These are phyloP conservation scores for Octodon degus DNA, from an alignment of 2,113 vertebrate species.

Conservation along the genomic window DNA sequence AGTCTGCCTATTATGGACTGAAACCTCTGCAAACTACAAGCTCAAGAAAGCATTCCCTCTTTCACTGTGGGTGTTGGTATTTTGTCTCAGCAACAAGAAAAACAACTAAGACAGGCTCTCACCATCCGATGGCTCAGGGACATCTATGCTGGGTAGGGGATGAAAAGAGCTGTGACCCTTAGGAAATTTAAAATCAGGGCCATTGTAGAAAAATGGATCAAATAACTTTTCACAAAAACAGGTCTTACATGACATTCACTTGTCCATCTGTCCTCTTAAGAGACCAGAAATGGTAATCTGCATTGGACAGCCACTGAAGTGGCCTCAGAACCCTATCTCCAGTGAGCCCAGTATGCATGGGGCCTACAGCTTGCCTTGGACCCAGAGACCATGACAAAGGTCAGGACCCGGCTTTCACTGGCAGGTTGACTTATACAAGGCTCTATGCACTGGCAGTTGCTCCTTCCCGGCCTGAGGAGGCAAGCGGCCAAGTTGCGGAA, in stretches of 20 bases:
- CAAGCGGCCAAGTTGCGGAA: background rate
- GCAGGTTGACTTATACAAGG: accelerated
- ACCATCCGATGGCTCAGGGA: background rate
- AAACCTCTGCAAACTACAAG: no score
- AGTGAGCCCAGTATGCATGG: background rate
- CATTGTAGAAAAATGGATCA: background rate
- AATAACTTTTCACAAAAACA: background rate
- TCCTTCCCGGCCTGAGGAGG: background rate
- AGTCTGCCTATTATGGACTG: no score
- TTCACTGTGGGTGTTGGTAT: no score
- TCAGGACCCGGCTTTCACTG: background rate
- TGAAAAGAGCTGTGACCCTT: background rate
- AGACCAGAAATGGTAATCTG: background rate
- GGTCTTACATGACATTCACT: background rate
- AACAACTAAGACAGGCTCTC: background rate
- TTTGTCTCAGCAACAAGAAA: no score
- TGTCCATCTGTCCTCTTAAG: background rate
- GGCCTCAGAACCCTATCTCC: background rate
- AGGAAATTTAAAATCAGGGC: background rate
- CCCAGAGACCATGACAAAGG: background rate
- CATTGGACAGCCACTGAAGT: background rate
- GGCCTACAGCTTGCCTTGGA: background rate
- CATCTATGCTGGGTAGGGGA: accelerated
- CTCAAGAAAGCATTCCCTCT: no score
- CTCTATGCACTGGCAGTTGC: no score